phyloP scores from a whole-genome alignment of 2,888 invertebrate species.

The Fragum fragum region DNA sequence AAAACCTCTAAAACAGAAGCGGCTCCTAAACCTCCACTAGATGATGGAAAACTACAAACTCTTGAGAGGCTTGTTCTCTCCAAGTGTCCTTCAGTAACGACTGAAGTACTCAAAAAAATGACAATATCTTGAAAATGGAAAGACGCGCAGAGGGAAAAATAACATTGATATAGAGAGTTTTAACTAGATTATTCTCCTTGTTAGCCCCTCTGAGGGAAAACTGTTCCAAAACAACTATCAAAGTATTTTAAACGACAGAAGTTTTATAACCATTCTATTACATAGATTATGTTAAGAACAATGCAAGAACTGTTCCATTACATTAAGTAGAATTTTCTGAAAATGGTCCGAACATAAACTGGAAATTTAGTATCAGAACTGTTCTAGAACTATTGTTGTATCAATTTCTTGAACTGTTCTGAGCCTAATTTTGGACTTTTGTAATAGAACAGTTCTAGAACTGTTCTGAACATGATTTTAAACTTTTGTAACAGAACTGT shows the following conservation, averaged over 20 bases:
- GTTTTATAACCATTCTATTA: slow-evolving; percentile 24
- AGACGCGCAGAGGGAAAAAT: slow-evolving; percentile 5
- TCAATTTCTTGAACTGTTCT: too few relatives aligned
- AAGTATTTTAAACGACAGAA: slow-evolving; percentile 24
- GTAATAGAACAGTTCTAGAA: slow-evolving; percentile 20
- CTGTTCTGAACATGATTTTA: background rate
- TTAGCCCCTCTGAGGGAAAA: background rate
- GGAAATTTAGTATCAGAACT: too few relatives aligned
- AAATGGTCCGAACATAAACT: slow-evolving; percentile 10
- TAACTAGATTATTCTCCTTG: too few relatives aligned
- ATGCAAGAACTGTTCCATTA: slow-evolving; percentile 21
- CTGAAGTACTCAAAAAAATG: slow-evolving; percentile 26
- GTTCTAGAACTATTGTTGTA: too few relatives aligned
- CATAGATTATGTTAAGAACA: slow-evolving; percentile 18
- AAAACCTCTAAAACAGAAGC: slow-evolving; percentile 25
- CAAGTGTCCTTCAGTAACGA: slow-evolving; percentile 28
- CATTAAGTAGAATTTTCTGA: background rate
- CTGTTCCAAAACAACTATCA: slow-evolving; percentile 22
- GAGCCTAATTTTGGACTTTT: slow-evolving; percentile 1
- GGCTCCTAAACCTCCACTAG: slow-evolving; percentile 29
- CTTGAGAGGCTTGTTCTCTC: slow-evolving; percentile 33
- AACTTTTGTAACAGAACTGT: too few relatives aligned
- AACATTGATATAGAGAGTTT: too few relatives aligned
- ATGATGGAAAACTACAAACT: slow-evolving; percentile 25
- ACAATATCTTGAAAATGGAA: slow-evolving; percentile 28